Evolutionary conservation across 2,113 vertebrate genomes (phyloP).

Genomic region (Oophaga pumilio): DNA sequence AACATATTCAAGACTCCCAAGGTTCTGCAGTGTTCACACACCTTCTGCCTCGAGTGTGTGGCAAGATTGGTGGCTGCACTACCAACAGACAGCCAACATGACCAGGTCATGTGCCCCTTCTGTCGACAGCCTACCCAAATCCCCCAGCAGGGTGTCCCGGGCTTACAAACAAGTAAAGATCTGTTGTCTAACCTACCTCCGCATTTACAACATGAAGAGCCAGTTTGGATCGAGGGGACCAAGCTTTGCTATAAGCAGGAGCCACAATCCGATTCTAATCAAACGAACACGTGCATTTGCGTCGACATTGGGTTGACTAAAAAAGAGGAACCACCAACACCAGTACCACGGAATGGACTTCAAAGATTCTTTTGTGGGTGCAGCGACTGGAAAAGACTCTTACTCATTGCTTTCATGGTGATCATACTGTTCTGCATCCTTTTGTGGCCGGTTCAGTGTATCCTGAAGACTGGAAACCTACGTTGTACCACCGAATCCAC

Average conservation of each 20-base stretch:
- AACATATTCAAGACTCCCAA: constrained; percentile 95
- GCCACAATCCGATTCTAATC: neutral
- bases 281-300: constrained; percentile 74
- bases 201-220: constrained; percentile 78
- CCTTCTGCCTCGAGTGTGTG: constrained; percentile 94
- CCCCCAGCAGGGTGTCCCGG: constrained; percentile 80
- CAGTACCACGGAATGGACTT: accelerated
- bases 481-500: constrained; percentile 69
- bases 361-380: constrained; percentile 69
- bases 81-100: constrained; percentile 65
- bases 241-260: constrained; percentile 82
- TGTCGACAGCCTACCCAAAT: constrained; percentile 85
- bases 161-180: constrained; percentile 80
- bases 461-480: constrained; percentile 82
- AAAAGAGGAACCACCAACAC: accelerated
- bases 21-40: constrained; percentile 85
- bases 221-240: constrained; percentile 89
- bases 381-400: constrained; percentile 81
- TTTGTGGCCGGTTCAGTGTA: constrained; percentile 89
- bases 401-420: constrained; percentile 76
- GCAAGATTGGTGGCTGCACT: constrained; percentile 81
- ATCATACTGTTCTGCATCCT: constrained; percentile 81
- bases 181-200: constrained; percentile 82
- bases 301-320: constrained; percentile 87
- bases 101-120: constrained; percentile 84